Conservation (phyloP, 2,888 invertebrate species). For the Drosophila kanekoi region DNA sequence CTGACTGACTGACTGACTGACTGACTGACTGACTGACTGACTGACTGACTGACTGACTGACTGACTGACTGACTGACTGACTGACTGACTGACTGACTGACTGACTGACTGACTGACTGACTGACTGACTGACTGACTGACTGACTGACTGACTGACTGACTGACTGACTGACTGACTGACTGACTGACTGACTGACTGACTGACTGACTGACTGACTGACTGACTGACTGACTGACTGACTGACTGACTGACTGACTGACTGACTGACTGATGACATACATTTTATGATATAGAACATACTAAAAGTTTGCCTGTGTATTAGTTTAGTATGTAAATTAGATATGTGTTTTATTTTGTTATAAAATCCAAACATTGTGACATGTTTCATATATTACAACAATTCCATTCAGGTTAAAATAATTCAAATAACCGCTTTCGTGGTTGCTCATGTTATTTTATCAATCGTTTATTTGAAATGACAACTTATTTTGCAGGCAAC, state of each 20-base stretch:
- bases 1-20: no score
- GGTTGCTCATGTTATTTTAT: conserved; percentile 5
- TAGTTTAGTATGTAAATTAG: no score
- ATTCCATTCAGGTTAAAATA: conserved; percentile 6
- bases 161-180: no score
- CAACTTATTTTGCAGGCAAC: conserved; percentile 19
- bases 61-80: background rate
- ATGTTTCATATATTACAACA: background rate
- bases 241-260: background rate
- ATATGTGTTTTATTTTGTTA: background rate
- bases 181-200: background rate
- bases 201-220: no score
- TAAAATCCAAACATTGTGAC: background rate
- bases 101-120: background rate
- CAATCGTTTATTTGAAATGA: conserved; percentile 12
- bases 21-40: background rate
- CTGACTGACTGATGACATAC: no score
- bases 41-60: no score
- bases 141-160: background rate
- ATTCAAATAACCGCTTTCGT: conserved; percentile 1
- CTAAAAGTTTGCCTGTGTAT: no score
- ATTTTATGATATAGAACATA: no score
- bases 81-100: no score
- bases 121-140: no score
- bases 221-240: no score